A percentile compares a stretch with the other conserved stretches of the same genome.
These are phyloP conservation scores for Microdon myrmicae DNA, from an alignment of 2,888 invertebrate species.

Conservation along the genomic window DNA sequence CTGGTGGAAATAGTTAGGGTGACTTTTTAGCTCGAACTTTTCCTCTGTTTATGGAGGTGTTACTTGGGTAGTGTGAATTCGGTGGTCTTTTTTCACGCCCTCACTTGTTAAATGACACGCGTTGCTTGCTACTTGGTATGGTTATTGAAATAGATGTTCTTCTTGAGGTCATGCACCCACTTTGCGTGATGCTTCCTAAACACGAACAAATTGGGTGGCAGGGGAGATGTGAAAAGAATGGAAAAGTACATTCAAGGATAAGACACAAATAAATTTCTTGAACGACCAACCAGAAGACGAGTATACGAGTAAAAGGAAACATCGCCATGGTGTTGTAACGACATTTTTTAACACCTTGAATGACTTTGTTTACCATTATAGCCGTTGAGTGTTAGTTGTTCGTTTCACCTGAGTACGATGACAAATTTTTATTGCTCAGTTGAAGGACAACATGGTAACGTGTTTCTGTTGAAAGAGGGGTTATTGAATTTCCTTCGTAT, in stretches of 20 bases:
- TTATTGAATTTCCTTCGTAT: no score
- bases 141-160: conserved; percentile 51
- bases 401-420: no score
- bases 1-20: conserved; percentile 26
- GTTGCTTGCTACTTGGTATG: conserved; percentile 39
- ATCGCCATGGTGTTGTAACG: no score
- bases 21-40: conserved; percentile 48
- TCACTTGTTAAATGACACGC: conserved; percentile 28
- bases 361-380: no score
- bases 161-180: conserved; percentile 42
- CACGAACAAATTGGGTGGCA: background rate
- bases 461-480: no score
- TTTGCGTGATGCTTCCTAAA: conserved; percentile 39
- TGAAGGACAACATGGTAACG: no score
- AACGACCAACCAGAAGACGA: no score
- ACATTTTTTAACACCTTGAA: no score
- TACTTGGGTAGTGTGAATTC: conserved; percentile 21
- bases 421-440: no score
- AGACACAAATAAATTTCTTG: no score
- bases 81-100: conserved; percentile 8
- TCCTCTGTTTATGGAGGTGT: conserved; percentile 45
- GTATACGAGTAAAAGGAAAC: no score
- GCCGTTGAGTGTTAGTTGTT: no score
- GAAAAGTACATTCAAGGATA: conserved; percentile 16
- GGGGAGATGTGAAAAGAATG: background rate